phyloP scores from a whole-genome alignment of 2,888 invertebrate species.

The Euproctis similis region DNA sequence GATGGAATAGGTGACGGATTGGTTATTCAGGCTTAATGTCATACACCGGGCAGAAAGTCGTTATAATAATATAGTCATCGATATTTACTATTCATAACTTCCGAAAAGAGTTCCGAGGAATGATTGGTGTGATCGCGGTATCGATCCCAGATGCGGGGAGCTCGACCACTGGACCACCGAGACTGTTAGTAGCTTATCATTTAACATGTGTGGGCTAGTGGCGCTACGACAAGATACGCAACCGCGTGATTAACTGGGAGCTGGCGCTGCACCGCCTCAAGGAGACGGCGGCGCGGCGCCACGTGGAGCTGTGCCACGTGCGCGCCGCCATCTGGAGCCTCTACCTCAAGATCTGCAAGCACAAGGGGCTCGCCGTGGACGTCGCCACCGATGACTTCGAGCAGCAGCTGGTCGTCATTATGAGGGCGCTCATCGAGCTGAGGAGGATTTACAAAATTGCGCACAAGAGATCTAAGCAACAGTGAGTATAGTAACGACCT shows the following conservation, averaged over 20 bases:
- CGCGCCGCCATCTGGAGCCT: slow-evolving; percentile 76
- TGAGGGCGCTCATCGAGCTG: slow-evolving; percentile 76
- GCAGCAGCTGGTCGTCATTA: slow-evolving; percentile 77
- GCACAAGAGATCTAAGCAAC: slow-evolving; percentile 50
- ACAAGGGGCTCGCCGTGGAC: slow-evolving; percentile 64
- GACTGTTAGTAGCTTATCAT: background rate
- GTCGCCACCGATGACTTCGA: slow-evolving; percentile 72
- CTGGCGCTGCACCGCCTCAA: slow-evolving; percentile 75
- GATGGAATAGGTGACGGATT: too few species aligned
- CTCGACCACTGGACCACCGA: background rate
- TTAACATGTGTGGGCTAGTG: too few species aligned
- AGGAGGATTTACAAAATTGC: slow-evolving; percentile 65
- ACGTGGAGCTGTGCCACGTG: slow-evolving; percentile 76
- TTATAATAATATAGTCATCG: too few species aligned
- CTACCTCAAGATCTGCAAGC: slow-evolving; percentile 77
- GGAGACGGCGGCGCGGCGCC: slow-evolving; percentile 68
- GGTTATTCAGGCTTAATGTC: too few species aligned
- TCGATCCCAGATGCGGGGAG: too few species aligned
- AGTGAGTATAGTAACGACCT: slow-evolving; percentile 39
- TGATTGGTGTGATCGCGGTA: background rate
- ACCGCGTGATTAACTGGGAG: slow-evolving; percentile 78
- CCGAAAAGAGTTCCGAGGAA: too few species aligned
- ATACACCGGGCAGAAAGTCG: too few species aligned
- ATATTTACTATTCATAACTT: too few species aligned
- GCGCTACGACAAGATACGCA: slow-evolving; percentile 76